Percentiles rank a stretch among this genome's conserved stretches.
phyloP scores from a whole-genome alignment of 2,113 vertebrate species.

The Bubo scandiacus region DNA sequence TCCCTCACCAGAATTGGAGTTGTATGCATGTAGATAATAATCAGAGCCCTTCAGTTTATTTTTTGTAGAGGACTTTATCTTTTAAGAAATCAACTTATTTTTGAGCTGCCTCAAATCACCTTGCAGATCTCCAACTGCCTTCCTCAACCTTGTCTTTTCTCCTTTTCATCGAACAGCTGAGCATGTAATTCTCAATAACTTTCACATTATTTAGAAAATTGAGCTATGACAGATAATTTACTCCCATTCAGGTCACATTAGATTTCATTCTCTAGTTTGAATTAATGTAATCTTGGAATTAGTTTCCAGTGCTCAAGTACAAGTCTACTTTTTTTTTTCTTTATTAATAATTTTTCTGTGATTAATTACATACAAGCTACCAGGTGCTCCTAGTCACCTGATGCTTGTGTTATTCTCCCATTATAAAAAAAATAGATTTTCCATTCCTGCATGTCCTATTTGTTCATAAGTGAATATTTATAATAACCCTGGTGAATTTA shows the following conservation, averaged over 20 bases:
- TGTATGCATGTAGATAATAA: background rate
- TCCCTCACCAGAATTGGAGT: background rate
- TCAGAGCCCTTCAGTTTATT: background rate
- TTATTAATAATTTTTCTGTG: background rate
- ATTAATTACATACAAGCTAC: background rate
- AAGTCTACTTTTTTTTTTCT: background rate
- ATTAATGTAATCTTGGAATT: background rate
- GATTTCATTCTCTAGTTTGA: background rate
- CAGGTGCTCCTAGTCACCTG: background rate
- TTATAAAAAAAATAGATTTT: background rate
- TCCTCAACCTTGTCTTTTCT: background rate
- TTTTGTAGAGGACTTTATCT: background rate
- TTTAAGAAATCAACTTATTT: background rate
- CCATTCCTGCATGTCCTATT: background rate
- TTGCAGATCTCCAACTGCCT: background rate
- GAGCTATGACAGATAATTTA: background rate
- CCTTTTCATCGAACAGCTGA: background rate
- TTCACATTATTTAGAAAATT: background rate
- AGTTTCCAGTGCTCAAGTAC: background rate
- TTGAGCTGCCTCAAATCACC: fast-evolving
- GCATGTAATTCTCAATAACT: background rate
- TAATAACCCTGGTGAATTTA: background rate
- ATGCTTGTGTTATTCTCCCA: fast-evolving
- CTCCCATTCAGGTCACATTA: background rate
- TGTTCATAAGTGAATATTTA: background rate